Conservation (phyloP, 2,797 vertebrate genomes). For the Acanthurus leucopareius region DNA sequence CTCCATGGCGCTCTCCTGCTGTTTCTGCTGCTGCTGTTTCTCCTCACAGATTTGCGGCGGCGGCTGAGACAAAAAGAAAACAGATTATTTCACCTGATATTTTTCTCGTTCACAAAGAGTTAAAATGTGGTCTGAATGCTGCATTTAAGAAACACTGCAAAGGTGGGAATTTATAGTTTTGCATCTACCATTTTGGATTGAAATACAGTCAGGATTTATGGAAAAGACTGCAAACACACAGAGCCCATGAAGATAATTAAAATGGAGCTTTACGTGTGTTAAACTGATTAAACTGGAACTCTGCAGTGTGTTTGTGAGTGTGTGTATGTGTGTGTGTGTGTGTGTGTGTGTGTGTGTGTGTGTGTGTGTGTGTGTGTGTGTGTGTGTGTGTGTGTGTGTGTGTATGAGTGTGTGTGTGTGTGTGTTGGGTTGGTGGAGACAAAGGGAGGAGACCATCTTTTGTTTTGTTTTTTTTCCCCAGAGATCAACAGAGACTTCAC, state of each 20-base stretch:
- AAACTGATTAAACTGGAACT: too few relatives aligned
- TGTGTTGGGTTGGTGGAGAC: conserved; percentile 2
- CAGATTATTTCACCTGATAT: background rate
- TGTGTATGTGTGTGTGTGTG: too few relatives aligned
- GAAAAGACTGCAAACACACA: too few relatives aligned
- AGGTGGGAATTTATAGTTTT: background rate
- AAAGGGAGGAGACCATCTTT: background rate
- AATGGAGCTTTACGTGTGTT: too few relatives aligned
- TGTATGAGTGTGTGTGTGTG: background rate
- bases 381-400: conserved; percentile 3
- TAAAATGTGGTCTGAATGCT: background rate
- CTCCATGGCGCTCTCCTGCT: conserved; percentile 87
- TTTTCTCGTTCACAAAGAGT: background rate
- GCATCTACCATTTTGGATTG: too few relatives aligned
- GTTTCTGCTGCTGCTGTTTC: conserved; percentile 67
- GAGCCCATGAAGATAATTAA: too few relatives aligned
- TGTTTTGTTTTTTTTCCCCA: background rate
- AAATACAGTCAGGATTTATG: too few relatives aligned
- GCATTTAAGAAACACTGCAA: background rate
- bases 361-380: conserved; percentile 7
- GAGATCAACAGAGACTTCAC: conserved; percentile 19
- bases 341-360: conserved; percentile 13
- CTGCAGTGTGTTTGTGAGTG: too few relatives aligned
- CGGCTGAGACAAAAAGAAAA: conserved; percentile 40
- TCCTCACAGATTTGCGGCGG: conserved; percentile 77